Evolutionary conservation across 1,140 invertebrate species (phyloP).

Genomic region (Drosophila baimaii): DNA sequence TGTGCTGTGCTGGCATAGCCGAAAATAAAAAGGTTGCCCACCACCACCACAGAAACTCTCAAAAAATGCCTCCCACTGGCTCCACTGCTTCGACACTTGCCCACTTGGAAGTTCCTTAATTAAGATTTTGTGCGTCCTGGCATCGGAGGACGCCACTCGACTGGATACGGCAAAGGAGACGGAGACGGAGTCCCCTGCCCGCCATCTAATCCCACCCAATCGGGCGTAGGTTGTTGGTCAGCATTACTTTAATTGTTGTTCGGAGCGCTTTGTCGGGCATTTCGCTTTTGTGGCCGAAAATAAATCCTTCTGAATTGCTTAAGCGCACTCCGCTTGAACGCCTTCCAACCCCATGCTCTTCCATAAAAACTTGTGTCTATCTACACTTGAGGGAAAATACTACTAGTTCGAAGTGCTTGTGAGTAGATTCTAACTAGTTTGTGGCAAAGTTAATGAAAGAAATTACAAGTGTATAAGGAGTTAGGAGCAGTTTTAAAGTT

Average conservation of each 20-base stretch:
- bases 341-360: slow-evolving; percentile 28
- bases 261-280: slow-evolving; percentile 66
- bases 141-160: slow-evolving; percentile 48
- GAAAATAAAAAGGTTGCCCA: slow-evolving; percentile 58
- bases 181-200: slow-evolving; percentile 3
- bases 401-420: background rate
- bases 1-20: slow-evolving; percentile 65
- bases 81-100: slow-evolving; percentile 60
- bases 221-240: slow-evolving; percentile 66
- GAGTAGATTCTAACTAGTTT: background rate
- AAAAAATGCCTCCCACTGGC: slow-evolving; percentile 35
- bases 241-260: slow-evolving; percentile 83
- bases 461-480: background rate
- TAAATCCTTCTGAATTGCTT: slow-evolving; percentile 83
- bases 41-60: slow-evolving; percentile 24
- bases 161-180: background rate
- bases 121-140: slow-evolving; percentile 78
- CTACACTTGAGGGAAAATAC: slow-evolving; percentile 15
- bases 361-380: slow-evolving; percentile 16
- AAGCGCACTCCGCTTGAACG: slow-evolving; percentile 72
- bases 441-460: background rate
- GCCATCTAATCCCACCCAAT: slow-evolving; percentile 59
- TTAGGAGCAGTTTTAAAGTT: background rate
- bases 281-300: slow-evolving; percentile 79
- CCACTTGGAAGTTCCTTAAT: slow-evolving; percentile 81